phyloP scores from a whole-genome alignment of 92 coral and sea anemone genomes.

The Galaxea fascicularis region DNA sequence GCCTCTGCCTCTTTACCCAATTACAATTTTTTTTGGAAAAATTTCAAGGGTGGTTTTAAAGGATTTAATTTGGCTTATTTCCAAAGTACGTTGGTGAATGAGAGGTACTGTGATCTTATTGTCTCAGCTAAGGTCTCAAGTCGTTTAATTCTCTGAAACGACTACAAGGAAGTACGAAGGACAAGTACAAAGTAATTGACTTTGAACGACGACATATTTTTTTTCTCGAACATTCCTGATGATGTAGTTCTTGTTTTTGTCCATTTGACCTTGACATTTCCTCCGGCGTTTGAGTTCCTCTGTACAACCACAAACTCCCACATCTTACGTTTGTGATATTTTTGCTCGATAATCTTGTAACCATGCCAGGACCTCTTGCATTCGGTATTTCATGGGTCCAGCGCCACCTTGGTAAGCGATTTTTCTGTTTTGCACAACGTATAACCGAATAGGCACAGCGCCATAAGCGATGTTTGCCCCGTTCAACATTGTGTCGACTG shows the following conservation, averaged over 20 bases:
- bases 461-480: conserved; percentile 83
- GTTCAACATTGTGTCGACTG: conserved; percentile 83
- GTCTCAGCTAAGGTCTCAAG: too few species aligned
- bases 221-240: too few species aligned
- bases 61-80: not conserved
- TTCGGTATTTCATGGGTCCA: conserved; percentile 73
- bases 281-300: too few species aligned
- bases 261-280: too few species aligned
- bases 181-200: too few species aligned
- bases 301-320: not conserved
- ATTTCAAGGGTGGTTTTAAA: not conserved
- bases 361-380: conserved; percentile 76
- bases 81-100: not conserved
- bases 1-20: not conserved
- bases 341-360: conserved; percentile 45
- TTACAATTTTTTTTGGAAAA: not conserved
- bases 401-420: conserved; percentile 79
- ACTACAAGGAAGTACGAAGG: too few species aligned
- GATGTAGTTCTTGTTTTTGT: too few species aligned
- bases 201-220: too few species aligned
- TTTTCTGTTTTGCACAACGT: conserved; percentile 67
- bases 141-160: not conserved
- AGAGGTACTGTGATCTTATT: not conserved
- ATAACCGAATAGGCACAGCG: conserved; percentile 86
- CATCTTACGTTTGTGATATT: not conserved